A percentile compares a stretch with the other conserved stretches of the same genome.
Conservation (phyloP, 2,797 vertebrate species). For the Botia almorhae region DNA sequence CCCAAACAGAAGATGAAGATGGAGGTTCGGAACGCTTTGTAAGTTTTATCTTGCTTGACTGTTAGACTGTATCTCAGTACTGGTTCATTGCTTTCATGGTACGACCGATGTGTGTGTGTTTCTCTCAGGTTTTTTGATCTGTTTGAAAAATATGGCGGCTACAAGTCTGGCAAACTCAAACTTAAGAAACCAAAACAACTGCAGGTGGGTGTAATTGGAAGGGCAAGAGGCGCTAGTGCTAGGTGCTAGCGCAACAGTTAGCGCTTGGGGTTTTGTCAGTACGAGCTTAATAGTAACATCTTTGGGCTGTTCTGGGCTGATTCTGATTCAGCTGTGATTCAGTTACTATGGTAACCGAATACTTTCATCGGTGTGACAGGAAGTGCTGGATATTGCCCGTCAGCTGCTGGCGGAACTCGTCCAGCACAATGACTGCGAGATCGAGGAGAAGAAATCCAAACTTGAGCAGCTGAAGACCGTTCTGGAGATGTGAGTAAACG, state of each 20-base stretch:
- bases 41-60: slow-evolving; percentile 54
- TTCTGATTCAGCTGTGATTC: not conserved
- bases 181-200: slow-evolving; percentile 96
- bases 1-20: slow-evolving; percentile 99
- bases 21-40: slow-evolving; percentile 95
- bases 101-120: not conserved
- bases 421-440: slow-evolving; percentile 88
- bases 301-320: not conserved
- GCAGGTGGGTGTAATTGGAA: slow-evolving; percentile 81
- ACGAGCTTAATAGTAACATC: not conserved
- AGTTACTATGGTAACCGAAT: not conserved
- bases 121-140: slow-evolving; percentile 90
- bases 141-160: slow-evolving; percentile 94
- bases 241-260: not conserved
- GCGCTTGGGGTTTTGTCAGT: not conserved
- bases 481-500: slow-evolving; percentile 91
- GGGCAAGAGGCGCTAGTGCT: not conserved
- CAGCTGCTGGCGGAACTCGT: slow-evolving; percentile 88
- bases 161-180: slow-evolving; percentile 95
- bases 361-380: slow-evolving; percentile 74
- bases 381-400: slow-evolving; percentile 94
- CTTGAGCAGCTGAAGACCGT: slow-evolving; percentile 96
- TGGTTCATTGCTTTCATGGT: not conserved
- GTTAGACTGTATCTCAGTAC: not conserved
- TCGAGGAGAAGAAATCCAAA: slow-evolving; percentile 94